A percentile compares a stretch with the other conserved stretches of the same genome.
phyloP scores from a whole-genome alignment of 2,888 invertebrate species.

The Drosophila lacicola region DNA sequence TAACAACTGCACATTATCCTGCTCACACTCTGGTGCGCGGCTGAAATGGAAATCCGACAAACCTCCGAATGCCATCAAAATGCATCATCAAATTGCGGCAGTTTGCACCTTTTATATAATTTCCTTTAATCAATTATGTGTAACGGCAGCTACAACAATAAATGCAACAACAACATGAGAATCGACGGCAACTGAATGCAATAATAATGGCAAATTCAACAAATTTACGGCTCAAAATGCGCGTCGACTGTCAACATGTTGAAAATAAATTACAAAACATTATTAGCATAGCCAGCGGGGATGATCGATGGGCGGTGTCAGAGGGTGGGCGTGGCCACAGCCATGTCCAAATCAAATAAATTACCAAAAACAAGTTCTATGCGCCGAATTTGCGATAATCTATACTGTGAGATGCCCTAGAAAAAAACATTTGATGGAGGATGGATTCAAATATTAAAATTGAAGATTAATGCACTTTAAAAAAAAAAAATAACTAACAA shows the following conservation, averaged over 20 bases:
- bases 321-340: constrained; percentile 33
- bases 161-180: constrained; percentile 16
- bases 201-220: constrained; percentile 60
- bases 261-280: constrained; percentile 75
- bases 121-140: constrained; percentile 74
- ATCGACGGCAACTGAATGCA: constrained; percentile 43
- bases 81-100: constrained; percentile 62
- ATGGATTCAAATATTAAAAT: not conserved
- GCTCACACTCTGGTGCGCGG: constrained; percentile 1
- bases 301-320: constrained; percentile 49
- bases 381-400: not conserved
- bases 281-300: constrained; percentile 68
- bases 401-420: constrained; percentile 8
- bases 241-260: constrained; percentile 73
- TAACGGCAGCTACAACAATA: constrained; percentile 42
- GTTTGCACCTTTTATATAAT: constrained; percentile 74
- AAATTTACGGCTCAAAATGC: constrained; percentile 67
- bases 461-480: not conserved
- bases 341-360: constrained; percentile 63
- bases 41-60: constrained; percentile 44
- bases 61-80: constrained; percentile 50
- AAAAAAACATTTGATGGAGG: not conserved
- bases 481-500: not conserved
- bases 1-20: not conserved
- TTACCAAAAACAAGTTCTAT: constrained; percentile 49